These are phyloP conservation scores for Gallinago undulata DNA, from an alignment of 2,113 vertebrate genomes.

Conservation along the genomic window DNA sequence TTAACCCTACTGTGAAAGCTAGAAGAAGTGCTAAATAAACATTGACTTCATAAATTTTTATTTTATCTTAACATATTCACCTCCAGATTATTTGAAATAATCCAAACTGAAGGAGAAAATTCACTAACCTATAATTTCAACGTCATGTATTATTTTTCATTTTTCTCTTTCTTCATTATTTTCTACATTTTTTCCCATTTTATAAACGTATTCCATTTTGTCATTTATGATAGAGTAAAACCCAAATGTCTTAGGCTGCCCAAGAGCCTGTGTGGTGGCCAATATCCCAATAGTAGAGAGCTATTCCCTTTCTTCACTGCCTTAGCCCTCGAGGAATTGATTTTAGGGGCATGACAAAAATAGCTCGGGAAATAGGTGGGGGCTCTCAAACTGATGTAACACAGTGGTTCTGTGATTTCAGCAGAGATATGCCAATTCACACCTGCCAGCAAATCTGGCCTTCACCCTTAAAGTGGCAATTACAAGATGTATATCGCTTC, in stretches of 20 bases:
- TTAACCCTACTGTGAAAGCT: background rate
- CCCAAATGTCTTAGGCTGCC: background rate
- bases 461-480: slow-evolving; percentile 35
- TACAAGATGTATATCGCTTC: background rate
- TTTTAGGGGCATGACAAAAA: slow-evolving; percentile 25
- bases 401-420: slow-evolving; percentile 37
- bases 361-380: slow-evolving; percentile 5
- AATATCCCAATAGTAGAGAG: background rate
- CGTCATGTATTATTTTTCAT: background rate
- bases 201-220: background rate
- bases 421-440: slow-evolving; percentile 51
- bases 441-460: slow-evolving; percentile 25
- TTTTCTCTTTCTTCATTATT: background rate
- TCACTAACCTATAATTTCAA: background rate
- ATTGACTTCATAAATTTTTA: background rate
- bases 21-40: background rate
- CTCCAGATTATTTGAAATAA: background rate
- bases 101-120: background rate
- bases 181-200: background rate
- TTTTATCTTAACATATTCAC: background rate
- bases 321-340: slow-evolving; percentile 26
- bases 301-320: background rate
- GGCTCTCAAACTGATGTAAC: background rate
- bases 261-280: background rate
- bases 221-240: background rate